Evolutionary conservation across 2,888 invertebrate species (phyloP), one percentile per base, ranked within the genome.

Genomic region (Apamea epomidion): DNA sequence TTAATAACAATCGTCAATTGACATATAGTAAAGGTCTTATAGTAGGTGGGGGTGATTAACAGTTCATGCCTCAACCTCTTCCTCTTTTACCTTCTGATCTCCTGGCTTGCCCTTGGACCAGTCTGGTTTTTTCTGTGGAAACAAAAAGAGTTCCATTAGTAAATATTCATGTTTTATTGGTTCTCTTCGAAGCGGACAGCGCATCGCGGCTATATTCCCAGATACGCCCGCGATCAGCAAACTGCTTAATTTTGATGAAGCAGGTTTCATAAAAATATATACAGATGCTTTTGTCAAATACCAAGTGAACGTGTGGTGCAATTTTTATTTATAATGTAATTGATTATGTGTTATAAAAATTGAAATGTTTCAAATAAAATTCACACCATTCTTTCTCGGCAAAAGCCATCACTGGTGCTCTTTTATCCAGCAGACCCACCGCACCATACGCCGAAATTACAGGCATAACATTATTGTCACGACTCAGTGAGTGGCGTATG

Each of bases 41-140:
- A 91, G 90, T 92, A 93, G 94, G 92, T 93, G 91, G 91, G 91
- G 91, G 92, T 92, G 90, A 90, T 93, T 87, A 94, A 95, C 94
- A 94, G 94, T 96, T 98, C 98, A 98, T 98, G 98, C 98, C 97
- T 98, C 98, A 96, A 98, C 98, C 95, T 98, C 98, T 96, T 98
- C 98, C 97, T 98, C 98, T 97, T 98, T 98, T 97, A 98, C 98
- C 97, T 98, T 98, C 98, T 98, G 98, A 97, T 99, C 98, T 94
- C 98, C 98, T 95, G 98, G 98, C 95, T 98, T 98, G 97, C 98
- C 98, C 98, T 99, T 99, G 96, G 99, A 99, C 99, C 99, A 99
- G 97, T 99, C 99, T 93, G 99, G 99, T 97, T 99, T 99, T 97
- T 99, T 99, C 98, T 99, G 98, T 93, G 97, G 97, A 97, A 93